These are phyloP conservation scores for Orchesellides sinensis DNA, from an alignment of 2,888 invertebrate species.

Conservation along the genomic window DNA sequence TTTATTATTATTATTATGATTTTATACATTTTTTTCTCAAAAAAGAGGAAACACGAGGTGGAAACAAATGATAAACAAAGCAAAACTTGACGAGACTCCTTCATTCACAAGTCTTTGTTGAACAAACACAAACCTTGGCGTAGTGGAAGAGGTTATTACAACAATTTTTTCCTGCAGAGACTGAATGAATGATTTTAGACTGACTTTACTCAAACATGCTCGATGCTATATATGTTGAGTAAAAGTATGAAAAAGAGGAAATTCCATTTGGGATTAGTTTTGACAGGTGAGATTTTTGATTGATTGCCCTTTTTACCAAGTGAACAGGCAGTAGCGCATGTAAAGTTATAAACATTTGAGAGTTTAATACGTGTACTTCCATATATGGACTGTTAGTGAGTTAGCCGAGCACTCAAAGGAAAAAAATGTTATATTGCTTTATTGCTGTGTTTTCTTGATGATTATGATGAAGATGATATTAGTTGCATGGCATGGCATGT, in stretches of 20 bases:
- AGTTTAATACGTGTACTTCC: no score
- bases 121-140: neutral
- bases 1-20: no score
- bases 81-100: neutral
- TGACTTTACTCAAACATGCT: no score
- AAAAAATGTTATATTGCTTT: neutral
- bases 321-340: constrained; percentile 20
- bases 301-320: constrained; percentile 60
- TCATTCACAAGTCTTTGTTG: no score
- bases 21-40: constrained; percentile 5
- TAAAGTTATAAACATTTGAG: no score
- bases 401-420: neutral
- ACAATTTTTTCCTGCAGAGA: neutral
- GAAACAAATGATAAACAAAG: neutral
- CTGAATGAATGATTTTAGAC: neutral
- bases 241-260: constrained; percentile 23
- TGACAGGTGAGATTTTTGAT: constrained; percentile 64
- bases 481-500: neutral
- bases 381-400: no score
- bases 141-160: neutral
- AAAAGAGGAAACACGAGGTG: constrained; percentile 18
- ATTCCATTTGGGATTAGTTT: constrained; percentile 64
- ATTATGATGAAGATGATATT: constrained; percentile 1
- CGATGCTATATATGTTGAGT: neutral
- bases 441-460: neutral